A percentile compares a stretch with the other conserved stretches of the same genome.
Evolutionary conservation across 2,888 invertebrate species (phyloP).

Genomic region (Lycocerus yunnanus): DNA sequence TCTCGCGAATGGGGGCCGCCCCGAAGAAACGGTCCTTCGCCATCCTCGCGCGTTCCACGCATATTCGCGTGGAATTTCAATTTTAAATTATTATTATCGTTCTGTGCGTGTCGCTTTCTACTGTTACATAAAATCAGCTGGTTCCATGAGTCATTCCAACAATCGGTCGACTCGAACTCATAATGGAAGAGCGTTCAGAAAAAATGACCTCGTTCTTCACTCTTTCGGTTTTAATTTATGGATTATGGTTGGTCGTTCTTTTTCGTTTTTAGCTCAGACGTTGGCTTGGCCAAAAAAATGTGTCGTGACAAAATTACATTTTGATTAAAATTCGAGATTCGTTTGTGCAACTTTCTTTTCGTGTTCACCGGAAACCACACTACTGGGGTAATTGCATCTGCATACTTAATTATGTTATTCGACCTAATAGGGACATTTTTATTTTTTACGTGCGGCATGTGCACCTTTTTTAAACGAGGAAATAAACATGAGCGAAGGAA

Average conservation of each 20-base stretch:
- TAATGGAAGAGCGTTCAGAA: not conserved
- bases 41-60: not conserved
- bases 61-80: constrained; percentile 5
- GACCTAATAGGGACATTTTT: not conserved
- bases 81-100: not conserved
- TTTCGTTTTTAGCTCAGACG: not conserved
- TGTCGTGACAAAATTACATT: constrained; percentile 1
- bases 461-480: not conserved
- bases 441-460: not conserved
- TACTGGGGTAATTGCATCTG: not conserved
- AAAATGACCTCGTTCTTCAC: not conserved
- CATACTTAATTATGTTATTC: not conserved
- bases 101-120: constrained; percentile 7
- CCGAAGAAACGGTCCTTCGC: not conserved
- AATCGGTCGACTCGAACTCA: not conserved
- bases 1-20: not conserved
- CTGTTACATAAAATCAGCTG: constrained; percentile 15
- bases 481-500: not conserved
- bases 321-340: not conserved
- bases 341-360: not conserved
- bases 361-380: not conserved
- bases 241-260: not conserved
- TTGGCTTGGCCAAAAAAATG: not conserved
- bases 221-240: not conserved
- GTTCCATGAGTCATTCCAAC: not conserved